Evolutionary conservation across 2,113 vertebrate genomes (phyloP).

Genomic region (Pomatostomus ruficeps): DNA sequence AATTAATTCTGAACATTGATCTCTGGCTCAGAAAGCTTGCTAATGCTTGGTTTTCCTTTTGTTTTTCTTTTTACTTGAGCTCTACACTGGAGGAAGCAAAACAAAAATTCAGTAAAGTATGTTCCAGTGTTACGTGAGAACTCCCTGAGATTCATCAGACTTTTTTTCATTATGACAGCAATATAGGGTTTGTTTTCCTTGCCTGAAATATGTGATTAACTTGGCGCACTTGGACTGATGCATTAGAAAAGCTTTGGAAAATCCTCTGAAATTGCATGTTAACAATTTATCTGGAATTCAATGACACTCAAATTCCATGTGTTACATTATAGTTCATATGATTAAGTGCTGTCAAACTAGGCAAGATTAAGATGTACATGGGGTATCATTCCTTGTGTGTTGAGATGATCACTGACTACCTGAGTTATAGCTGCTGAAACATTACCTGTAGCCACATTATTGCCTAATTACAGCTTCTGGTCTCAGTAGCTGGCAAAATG

Average conservation of each 20-base stretch:
- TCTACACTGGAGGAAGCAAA: not conserved
- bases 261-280: not conserved
- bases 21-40: not conserved
- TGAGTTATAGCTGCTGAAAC: not conserved
- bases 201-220: not conserved
- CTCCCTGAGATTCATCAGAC: not conserved
- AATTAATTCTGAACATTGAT: not conserved
- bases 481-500: not conserved
- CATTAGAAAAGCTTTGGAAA: not conserved
- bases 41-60: not conserved
- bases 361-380: not conserved
- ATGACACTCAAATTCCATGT: not conserved
- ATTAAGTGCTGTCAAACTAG: not conserved
- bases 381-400: not conserved
- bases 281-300: not conserved
- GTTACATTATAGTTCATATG: not conserved
- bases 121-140: not conserved
- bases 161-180: not conserved
- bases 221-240: not conserved
- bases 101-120: not conserved
- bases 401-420: not conserved
- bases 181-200: not conserved
- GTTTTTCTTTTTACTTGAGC: not conserved
- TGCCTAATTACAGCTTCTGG: not conserved
- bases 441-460: not conserved